Conservation (phyloP, 2,113 vertebrate genomes). For the Prunella himalayana region DNA sequence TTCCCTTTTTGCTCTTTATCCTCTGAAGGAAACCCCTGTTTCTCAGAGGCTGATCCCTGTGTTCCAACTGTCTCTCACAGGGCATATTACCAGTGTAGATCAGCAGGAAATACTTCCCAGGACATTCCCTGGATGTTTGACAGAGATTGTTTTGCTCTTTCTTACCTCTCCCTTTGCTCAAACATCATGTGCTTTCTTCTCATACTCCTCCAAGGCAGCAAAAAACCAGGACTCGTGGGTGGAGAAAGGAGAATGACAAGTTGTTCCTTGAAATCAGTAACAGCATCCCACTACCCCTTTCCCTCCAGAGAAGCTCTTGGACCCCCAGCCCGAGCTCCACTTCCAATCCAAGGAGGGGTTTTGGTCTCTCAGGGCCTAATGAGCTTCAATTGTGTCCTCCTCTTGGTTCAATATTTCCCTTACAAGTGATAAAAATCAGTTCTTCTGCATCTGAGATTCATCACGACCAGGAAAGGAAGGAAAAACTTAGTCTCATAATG, state of each 20-base stretch:
- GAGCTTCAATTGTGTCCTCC: neutral
- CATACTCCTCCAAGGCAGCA: neutral
- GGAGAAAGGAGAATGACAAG: neutral
- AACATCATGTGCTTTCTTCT: neutral
- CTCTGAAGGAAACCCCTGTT: neutral
- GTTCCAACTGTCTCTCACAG: neutral
- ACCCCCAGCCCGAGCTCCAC: neutral
- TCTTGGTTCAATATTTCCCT: neutral
- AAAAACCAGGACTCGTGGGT: neutral
- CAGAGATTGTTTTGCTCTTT: neutral
- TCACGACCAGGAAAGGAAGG: neutral
- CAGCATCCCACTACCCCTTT: fast-evolving
- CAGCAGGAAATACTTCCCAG: neutral
- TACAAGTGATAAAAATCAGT: neutral
- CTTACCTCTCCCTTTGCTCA: neutral
- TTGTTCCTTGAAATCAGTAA: neutral
- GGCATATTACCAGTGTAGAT: fast-evolving
- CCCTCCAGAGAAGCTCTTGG: neutral
- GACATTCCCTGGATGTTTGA: neutral
- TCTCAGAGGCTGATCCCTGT: neutral
- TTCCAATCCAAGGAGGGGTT: neutral
- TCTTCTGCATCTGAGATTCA: neutral
- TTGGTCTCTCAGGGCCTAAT: neutral
- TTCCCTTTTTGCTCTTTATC: neutral
- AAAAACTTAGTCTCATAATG: neutral